Evolutionary conservation across 2,888 invertebrate species (phyloP).

Genomic region (Parnassius apollo): DNA sequence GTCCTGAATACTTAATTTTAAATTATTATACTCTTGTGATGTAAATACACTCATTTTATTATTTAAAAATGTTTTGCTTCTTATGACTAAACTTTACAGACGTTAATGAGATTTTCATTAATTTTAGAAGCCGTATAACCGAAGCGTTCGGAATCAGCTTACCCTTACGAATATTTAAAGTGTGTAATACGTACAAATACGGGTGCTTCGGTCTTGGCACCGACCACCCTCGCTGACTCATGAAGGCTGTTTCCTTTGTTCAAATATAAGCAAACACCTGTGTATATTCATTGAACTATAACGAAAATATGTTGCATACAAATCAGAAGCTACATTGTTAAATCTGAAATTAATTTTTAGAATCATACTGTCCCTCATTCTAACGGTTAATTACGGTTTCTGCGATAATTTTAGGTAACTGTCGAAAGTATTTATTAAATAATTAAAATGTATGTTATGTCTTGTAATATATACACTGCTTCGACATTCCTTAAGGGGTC

Average conservation of each 20-base stretch:
- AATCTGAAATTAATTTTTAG: slow-evolving; percentile 2
- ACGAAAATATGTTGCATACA: slow-evolving; percentile 21
- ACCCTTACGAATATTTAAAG: slow-evolving; percentile 26
- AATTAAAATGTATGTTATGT: no score
- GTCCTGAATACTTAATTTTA: no score
- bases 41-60: no score
- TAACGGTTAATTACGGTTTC: no score
- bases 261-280: slow-evolving; percentile 61
- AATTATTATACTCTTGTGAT: no score
- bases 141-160: slow-evolving; percentile 20
- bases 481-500: no score
- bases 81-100: no score
- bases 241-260: slow-evolving; percentile 46
- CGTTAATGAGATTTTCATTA: background rate
- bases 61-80: no score
- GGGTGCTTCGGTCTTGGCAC: slow-evolving; percentile 48
- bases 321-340: slow-evolving; percentile 24
- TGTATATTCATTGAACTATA: slow-evolving; percentile 39
- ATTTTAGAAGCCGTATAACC: slow-evolving; percentile 19
- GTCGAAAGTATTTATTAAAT: no score
- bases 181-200: slow-evolving; percentile 34
- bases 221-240: slow-evolving; percentile 48
- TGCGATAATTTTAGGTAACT: no score
- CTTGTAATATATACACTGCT: no score
- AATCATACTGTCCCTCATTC: no score